Percentiles rank a stretch among this genome's conserved stretches.
Conservation (phyloP, 2,113 vertebrate genomes). For the Chloropsis cyanopogon region DNA sequence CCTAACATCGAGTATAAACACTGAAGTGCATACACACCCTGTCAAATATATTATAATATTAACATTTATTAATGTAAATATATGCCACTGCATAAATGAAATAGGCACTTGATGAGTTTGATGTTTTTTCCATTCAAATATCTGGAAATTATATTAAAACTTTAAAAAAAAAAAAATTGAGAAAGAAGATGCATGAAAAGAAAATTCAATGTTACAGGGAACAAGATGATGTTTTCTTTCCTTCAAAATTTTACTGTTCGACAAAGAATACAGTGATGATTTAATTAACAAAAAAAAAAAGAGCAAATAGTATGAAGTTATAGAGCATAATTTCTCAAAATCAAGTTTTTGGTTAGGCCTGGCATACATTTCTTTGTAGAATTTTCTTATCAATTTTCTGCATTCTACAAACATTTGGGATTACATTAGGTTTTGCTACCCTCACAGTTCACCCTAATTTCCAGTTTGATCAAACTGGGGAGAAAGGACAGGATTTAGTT, state of each 20-base stretch:
- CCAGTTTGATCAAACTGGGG: neutral
- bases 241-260: neutral
- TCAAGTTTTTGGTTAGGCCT: neutral
- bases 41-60: neutral
- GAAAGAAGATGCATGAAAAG: neutral
- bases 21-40: neutral
- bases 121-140: neutral
- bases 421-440: neutral
- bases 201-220: neutral
- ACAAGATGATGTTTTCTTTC: neutral
- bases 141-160: neutral
- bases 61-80: neutral
- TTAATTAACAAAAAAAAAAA: neutral
- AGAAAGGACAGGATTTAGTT: neutral
- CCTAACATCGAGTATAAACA: neutral
- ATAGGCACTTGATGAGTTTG: neutral
- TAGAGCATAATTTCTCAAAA: neutral
- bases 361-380: neutral
- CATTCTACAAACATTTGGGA: neutral
- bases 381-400: neutral
- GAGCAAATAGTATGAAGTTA: neutral
- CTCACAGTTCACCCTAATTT: neutral
- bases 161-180: neutral
- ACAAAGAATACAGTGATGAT: neutral
- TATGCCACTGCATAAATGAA: neutral